Evolutionary conservation across 2,113 vertebrate species (phyloP).

Genomic region (Struthio camelus): DNA sequence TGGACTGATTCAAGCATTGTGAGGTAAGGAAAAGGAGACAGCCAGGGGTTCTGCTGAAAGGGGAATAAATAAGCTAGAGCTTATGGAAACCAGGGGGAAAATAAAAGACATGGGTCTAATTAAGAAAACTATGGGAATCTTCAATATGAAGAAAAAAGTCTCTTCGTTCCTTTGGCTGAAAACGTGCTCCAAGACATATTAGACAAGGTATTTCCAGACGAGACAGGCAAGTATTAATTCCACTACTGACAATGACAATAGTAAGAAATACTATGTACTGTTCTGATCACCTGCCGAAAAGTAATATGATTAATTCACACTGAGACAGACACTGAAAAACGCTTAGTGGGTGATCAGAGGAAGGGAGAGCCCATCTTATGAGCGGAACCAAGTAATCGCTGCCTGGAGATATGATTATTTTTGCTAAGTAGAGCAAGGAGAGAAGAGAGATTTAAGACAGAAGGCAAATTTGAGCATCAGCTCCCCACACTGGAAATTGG

Average conservation of each 20-base stretch:
- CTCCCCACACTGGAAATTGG: not conserved
- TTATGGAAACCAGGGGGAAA: not conserved
- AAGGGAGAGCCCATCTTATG: not conserved
- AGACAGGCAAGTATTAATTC: not conserved
- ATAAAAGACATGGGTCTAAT: not conserved
- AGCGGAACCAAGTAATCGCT: not conserved
- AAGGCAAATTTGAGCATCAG: not conserved
- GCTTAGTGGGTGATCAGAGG: not conserved
- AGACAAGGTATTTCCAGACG: not conserved
- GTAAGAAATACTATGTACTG: not conserved
- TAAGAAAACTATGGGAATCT: not conserved
- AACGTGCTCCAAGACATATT: not conserved
- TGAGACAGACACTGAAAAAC: not conserved
- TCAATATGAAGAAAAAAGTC: not conserved
- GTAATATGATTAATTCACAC: not conserved
- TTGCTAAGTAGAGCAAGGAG: not conserved
- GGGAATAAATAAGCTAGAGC: not conserved
- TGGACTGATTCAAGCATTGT: not conserved
- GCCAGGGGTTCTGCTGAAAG: not conserved
- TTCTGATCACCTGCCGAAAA: not conserved
- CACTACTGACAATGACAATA: not conserved
- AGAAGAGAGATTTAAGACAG: not conserved
- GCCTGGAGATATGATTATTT: not conserved
- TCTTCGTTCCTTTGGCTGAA: not conserved
- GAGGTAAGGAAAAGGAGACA: not conserved